Conservation (phyloP, 2,888 invertebrate genomes). For the Apeira syringaria region DNA sequence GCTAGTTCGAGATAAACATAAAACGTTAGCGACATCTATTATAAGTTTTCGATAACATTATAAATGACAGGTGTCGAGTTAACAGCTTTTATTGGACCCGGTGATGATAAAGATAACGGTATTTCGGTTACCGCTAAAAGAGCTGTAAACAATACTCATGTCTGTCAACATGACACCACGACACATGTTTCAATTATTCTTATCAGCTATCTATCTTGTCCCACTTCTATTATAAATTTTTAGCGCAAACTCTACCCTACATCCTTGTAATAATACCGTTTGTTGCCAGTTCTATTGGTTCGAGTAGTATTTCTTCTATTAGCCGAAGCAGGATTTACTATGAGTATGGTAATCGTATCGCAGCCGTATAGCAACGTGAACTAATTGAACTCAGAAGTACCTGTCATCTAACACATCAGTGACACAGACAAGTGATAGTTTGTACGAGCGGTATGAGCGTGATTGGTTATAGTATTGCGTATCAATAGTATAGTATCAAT, state of each 20-base stretch:
- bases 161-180: constrained; percentile 46
- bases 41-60: constrained; percentile 23
- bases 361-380: too few relatives aligned
- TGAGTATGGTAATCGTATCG: too few relatives aligned
- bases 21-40: constrained; percentile 13
- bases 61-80: constrained; percentile 67
- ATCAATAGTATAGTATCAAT: too few relatives aligned
- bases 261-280: too few relatives aligned
- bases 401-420: too few relatives aligned
- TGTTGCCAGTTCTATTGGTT: too few relatives aligned
- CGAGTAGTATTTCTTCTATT: too few relatives aligned
- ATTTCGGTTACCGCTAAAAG: constrained; percentile 52
- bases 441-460: too few relatives aligned
- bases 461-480: too few relatives aligned
- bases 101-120: constrained; percentile 53
- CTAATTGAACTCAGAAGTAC: too few relatives aligned
- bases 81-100: constrained; percentile 62
- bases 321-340: too few relatives aligned
- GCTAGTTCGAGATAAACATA: constrained; percentile 8
- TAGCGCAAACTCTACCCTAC: background rate
- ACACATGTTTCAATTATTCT: constrained; percentile 80
- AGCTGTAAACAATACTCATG: constrained; percentile 46
- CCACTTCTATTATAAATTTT: constrained; percentile 29
- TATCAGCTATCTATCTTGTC: constrained; percentile 61
- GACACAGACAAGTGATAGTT: too few relatives aligned